Conservation (phyloP, 2,888 invertebrate species). For the Cataglyphis rosenhaueri region DNA sequence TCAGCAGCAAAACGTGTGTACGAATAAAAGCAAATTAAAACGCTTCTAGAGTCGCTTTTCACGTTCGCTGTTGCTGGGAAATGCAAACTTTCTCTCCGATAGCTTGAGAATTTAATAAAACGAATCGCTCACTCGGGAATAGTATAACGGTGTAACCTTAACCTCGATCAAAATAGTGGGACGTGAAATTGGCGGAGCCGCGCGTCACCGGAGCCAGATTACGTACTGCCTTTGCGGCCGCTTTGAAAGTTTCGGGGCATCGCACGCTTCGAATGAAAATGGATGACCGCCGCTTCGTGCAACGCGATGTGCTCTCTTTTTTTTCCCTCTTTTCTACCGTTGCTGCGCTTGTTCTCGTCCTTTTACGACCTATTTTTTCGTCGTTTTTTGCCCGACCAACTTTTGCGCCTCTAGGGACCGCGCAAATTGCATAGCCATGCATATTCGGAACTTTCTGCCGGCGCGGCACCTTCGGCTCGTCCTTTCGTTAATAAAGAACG, state of each 20-base stretch:
- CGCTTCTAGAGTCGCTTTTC: constrained; percentile 36
- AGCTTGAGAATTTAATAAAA: constrained; percentile 53
- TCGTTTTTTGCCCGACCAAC: constrained; percentile 68
- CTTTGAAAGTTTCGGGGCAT: constrained; percentile 60
- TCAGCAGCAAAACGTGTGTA: constrained; percentile 13
- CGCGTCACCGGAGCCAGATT: constrained; percentile 49
- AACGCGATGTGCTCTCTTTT: constrained; percentile 53
- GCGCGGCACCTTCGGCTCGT: constrained; percentile 57
- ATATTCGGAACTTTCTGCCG: constrained; percentile 71
- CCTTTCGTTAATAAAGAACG: constrained; percentile 69
- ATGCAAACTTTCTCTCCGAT: constrained; percentile 42
- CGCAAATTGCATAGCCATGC: constrained; percentile 72
- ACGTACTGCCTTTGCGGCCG: constrained; percentile 56
- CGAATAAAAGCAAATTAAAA: constrained; percentile 47
- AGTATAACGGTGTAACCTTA: constrained; percentile 56
- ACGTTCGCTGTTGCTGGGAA: constrained; percentile 36
- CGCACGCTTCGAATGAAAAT: constrained; percentile 68
- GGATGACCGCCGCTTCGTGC: constrained; percentile 59
- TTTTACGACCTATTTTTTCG: constrained; percentile 62
- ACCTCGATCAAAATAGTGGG: constrained; percentile 59
- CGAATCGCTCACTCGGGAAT: constrained; percentile 39
- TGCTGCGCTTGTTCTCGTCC: constrained; percentile 56
- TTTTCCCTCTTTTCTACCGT: constrained; percentile 35
- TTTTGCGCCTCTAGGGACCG: constrained; percentile 70
- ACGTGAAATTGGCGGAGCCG: constrained; percentile 60